These are phyloP conservation scores for Xestoiulus laeticollis DNA, from an alignment of 2,888 invertebrate genomes.

Conservation along the genomic window DNA sequence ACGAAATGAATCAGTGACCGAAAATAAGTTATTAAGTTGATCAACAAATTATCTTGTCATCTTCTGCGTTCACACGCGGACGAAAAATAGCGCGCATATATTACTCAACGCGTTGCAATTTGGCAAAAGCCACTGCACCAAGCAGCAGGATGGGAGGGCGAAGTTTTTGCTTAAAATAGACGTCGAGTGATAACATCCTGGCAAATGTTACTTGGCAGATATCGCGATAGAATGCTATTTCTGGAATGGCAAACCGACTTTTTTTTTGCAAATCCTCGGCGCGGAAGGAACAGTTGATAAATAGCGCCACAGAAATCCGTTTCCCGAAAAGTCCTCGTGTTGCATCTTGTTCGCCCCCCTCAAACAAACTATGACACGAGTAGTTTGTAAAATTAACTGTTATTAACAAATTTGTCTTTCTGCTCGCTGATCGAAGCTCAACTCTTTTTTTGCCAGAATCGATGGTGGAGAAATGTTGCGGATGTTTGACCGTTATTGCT, in stretches of 20 bases:
- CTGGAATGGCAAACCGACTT: neutral
- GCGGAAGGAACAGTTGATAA: neutral
- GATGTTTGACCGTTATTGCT: too few relatives aligned
- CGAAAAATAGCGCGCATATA: slow-evolving; percentile 11
- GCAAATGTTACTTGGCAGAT: neutral
- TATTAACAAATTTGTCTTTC: neutral
- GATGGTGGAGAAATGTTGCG: too few relatives aligned
- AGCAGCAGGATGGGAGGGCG: neutral
- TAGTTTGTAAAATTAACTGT: slow-evolving; percentile 7
- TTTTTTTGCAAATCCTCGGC: neutral
- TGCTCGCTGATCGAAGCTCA: neutral
- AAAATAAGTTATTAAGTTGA: slow-evolving; percentile 20
- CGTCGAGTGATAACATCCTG: neutral
- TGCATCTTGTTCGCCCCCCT: neutral
- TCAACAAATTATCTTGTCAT: neutral
- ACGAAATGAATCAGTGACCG: neutral
- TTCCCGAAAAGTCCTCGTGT: neutral
- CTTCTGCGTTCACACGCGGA: neutral
- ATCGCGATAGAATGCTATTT: neutral
- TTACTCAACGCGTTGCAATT: slow-evolving; percentile 3
- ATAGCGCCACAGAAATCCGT: neutral
- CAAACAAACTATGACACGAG: neutral
- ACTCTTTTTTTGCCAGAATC: too few relatives aligned
- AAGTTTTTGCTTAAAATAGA: neutral
- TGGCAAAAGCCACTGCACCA: neutral